A percentile compares a stretch with the other conserved stretches of the same genome.
Evolutionary conservation across 2,797 vertebrate species (phyloP).

Genomic region (Lepilemur septentrionalis): DNA sequence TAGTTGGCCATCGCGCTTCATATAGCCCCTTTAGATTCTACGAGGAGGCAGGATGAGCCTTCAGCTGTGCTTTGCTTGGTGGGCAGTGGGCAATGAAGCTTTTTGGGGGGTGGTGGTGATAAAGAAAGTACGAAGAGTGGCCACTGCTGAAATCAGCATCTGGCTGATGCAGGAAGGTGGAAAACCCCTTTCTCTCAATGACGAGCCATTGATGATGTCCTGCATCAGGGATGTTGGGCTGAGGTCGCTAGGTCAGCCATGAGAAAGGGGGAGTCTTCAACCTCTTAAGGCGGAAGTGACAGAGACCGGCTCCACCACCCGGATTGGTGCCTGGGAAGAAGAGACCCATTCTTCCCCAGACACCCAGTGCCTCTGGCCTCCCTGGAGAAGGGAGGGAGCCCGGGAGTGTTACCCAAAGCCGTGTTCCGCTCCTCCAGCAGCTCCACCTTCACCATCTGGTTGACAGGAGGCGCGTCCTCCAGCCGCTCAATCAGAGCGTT

Average conservation of each 20-base stretch:
- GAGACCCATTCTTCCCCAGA: too few relatives aligned
- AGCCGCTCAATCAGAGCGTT: slow-evolving; percentile 93
- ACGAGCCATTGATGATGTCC: accelerated
- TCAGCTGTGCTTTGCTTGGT: background rate
- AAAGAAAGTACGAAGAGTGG: background rate
- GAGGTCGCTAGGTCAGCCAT: background rate
- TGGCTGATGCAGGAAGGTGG: background rate
- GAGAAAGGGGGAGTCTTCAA: background rate
- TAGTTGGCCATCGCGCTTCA: accelerated
- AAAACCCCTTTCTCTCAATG: accelerated
- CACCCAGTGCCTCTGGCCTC: background rate
- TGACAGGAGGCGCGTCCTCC: slow-evolving; percentile 94
- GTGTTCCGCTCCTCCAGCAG: slow-evolving; percentile 97
- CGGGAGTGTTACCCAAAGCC: slow-evolving; percentile 89
- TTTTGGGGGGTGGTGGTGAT: background rate
- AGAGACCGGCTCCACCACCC: background rate
- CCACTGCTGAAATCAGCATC: background rate
- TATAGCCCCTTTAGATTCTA: background rate
- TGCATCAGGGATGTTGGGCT: too few relatives aligned
- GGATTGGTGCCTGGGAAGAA: background rate
- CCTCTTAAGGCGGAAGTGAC: background rate
- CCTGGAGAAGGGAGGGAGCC: background rate
- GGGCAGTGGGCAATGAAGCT: background rate
- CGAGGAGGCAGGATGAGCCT: background rate
- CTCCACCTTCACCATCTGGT: slow-evolving; percentile 96